These are phyloP conservation scores for Zaprionus taronus DNA, from an alignment of 1,140 invertebrate genomes.

Conservation along the genomic window DNA sequence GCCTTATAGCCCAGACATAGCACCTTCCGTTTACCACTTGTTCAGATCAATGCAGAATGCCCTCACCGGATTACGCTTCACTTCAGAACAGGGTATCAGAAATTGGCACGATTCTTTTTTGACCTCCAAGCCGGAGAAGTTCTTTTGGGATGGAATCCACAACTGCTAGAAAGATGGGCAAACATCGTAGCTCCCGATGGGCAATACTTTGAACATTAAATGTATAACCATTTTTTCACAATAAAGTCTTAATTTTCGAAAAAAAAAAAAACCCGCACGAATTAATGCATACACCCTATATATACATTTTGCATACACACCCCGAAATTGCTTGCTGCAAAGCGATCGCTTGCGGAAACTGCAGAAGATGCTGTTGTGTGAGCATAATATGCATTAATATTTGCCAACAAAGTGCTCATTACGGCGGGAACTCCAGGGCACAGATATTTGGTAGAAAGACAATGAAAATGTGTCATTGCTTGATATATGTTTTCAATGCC, in stretches of 20 bases:
- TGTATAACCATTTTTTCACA: background rate
- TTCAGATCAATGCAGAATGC: too few species aligned
- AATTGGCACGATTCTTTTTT: too few species aligned
- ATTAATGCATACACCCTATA: background rate
- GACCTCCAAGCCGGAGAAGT: too few species aligned
- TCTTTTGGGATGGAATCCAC: too few species aligned
- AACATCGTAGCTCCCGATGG: too few species aligned
- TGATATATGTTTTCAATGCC: conserved; percentile 99
- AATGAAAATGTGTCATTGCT: conserved; percentile 99
- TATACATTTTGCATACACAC: conserved; percentile 86
- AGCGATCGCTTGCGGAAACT: conserved; percentile 99
- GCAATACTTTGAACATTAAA: too few species aligned
- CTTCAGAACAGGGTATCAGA: too few species aligned
- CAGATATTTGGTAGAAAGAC: conserved; percentile 99
- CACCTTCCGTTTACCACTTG: too few species aligned
- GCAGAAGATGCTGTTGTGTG: conserved; percentile 99
- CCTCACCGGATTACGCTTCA: too few species aligned
- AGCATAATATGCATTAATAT: conserved; percentile 99
- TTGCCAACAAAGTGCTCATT: conserved; percentile 99
- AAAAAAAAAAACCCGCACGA: too few species aligned
- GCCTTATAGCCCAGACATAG: too few species aligned
- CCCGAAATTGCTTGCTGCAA: conserved; percentile 99
- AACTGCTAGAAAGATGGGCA: too few species aligned
- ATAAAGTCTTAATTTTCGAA: background rate
- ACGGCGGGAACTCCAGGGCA: conserved; percentile 99